phyloP scores from a whole-genome alignment of 2,797 vertebrate species.

The Saxicola maurus region DNA sequence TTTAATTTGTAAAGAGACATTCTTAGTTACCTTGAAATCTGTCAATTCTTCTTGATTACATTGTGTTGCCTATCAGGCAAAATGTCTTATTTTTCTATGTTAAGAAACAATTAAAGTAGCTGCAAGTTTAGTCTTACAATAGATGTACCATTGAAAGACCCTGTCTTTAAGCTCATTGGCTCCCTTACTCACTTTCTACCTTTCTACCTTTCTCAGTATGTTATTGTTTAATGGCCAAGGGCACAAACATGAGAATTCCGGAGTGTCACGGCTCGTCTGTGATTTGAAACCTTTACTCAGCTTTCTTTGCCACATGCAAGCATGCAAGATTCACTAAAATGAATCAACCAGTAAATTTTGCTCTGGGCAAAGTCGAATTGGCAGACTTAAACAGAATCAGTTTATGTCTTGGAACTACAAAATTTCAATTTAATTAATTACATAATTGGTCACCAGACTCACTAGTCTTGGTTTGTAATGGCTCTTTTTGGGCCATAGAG shows the following conservation, averaged over 20 bases:
- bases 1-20: background rate
- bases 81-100: background rate
- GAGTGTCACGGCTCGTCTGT: rapidly evolving
- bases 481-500: background rate
- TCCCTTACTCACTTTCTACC: background rate
- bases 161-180: background rate
- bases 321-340: background rate
- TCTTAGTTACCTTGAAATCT: background rate
- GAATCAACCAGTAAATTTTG: background rate
- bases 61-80: background rate
- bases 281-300: background rate
- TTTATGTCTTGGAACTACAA: background rate
- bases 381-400: background rate
- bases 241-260: background rate
- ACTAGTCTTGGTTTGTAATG: background rate
- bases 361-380: background rate
- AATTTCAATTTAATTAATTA: background rate
- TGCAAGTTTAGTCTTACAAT: background rate
- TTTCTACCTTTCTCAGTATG: background rate
- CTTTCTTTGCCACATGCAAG: background rate
- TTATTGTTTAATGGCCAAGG: background rate
- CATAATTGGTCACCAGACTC: background rate
- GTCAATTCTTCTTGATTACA: background rate
- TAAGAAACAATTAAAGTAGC: background rate
- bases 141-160: background rate